Base-by-base conservation (phyloP, 2,888 invertebrate species). In the Andrena haemorrhoa region DNA sequence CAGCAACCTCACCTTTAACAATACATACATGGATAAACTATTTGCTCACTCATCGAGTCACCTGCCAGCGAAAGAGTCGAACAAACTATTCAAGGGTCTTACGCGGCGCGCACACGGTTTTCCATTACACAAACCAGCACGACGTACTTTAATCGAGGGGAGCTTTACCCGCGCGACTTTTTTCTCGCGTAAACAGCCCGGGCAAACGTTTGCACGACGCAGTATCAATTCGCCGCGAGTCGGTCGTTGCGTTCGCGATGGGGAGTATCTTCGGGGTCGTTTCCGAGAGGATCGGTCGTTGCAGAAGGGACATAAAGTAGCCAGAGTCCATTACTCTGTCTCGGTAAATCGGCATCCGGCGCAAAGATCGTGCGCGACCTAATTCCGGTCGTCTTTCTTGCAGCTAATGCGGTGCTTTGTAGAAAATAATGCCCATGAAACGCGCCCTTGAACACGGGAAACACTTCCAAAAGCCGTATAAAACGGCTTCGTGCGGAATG, bases 321-420 rank as follows among this genome's bases (percentile, higher is more conserved):
- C 81, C 72, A 12, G 64, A 68, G 79, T 84, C 84, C 86, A 82
- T 86, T 88, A 88, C 80, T 83, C 75, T 75, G 82, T 82, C 85
- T 75, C 65, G 51, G 70, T 87, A 77, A 86, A 86, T 88, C 82
- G 88, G 86, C 64, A 75, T 79, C 73, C 65, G 33, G 75, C 64
- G 74, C 74, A 80, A 83, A 79, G 86, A 84, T 80, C 76, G 76
- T 73, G 74, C 65, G 75, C 80, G 88, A 87, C 88, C 84, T 82
- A 87, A 88, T 87, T 79, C 86, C 70, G 63, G 68, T 75, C 72
- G 82, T 80, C 77, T 26, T 77, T 87, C 83, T 87, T 81, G 65
- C 70, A 63, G 66, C 86, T 87, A 88, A 88, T 82, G 77, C 81
- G 85, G 82, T 78, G 86, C 84, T 84, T 87, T 75, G 70, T 76